Percentiles rank a stretch among this genome's conserved stretches.
These are phyloP conservation scores for Pocillopora meandrina DNA, from an alignment of 92 coral and sea anemone genomes.

Conservation along the genomic window DNA sequence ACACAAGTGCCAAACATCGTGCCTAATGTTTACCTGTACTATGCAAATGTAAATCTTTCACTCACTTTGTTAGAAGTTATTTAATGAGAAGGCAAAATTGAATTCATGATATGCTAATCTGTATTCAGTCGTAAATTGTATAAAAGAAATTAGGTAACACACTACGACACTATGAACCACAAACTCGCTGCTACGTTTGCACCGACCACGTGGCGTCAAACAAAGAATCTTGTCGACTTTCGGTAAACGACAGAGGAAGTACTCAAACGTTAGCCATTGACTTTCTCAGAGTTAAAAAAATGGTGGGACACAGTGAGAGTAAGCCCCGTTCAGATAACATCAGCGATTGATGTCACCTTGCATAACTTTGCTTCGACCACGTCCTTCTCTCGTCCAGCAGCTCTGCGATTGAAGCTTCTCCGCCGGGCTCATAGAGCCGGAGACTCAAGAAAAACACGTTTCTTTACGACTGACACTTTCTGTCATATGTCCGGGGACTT, in stretches of 20 bases:
- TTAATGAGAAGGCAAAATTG: too few relatives aligned
- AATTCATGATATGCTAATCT: too few relatives aligned
- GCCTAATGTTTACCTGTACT: too few relatives aligned
- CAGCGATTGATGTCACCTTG: slow-evolving; percentile 67
- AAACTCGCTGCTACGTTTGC: too few relatives aligned
- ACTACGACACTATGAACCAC: too few relatives aligned
- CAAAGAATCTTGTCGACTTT: background rate
- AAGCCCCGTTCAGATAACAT: slow-evolving; percentile 99
- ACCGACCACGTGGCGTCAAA: slow-evolving; percentile 38
- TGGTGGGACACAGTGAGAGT: slow-evolving; percentile 99
- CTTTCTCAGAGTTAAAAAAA: slow-evolving; percentile 95
- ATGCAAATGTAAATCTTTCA: too few relatives aligned
- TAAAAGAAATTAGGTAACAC: too few relatives aligned
- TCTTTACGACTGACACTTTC: slow-evolving; percentile 96
- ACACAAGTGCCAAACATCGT: too few relatives aligned
- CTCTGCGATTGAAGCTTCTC: slow-evolving; percentile 81
- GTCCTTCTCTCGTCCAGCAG: slow-evolving; percentile 73
- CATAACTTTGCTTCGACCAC: slow-evolving; percentile 99
- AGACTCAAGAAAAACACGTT: slow-evolving; percentile 77
- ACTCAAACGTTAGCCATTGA: slow-evolving; percentile 62
- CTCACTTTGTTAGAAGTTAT: too few relatives aligned
- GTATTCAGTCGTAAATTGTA: too few relatives aligned
- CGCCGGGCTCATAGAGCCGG: slow-evolving; percentile 50
- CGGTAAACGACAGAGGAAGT: background rate
- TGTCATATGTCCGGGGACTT: slow-evolving; percentile 99